Base-by-base conservation (phyloP, 2,888 invertebrate species). In the Augiades crinisus region DNA sequence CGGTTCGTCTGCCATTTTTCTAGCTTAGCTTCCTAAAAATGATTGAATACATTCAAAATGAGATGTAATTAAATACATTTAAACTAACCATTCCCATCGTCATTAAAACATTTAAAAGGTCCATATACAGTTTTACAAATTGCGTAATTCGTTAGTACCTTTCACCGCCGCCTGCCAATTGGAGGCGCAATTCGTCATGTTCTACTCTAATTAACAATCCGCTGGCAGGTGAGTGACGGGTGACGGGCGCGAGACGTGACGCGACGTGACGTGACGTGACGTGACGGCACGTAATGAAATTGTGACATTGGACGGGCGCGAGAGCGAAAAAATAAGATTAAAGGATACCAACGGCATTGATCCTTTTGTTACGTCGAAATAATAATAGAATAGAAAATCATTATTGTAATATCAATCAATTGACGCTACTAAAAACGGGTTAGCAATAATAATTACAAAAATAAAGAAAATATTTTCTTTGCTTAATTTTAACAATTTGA, bases 141-240 rank as follows among this genome's bases (percentile, higher is more conserved):
- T 31, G 33, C 33, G 21, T 31, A 44, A 44, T 44, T 27, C 31
- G 5, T 43, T 43, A 30, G 30, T 22, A 43, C 37, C 49, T 37
- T 55, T 59, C 47, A 41, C 21, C 19, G 45, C 53, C 59, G 36
- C 24, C 36, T 30, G 43, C 31, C 41, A 41, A 36, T 24, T 24
- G 6, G 8, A 19, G 33, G 19, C 41, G 54, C 49, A 54, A 49
- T 57, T 55, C 54, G 68, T 72, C 72, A 73, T 66, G 75, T 76
- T 76, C 78, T 80, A 75, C 72, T 78, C 83, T 86, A 84, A 87
- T 88, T 86, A 88, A 84, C 81, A 70, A 77, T 78, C 73, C 77
- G 68, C 65, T 80, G 82, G 74, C 82, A 82, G 81, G 78, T 81
- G 75, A 80, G 64, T 59, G 71, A 70, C 69, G 51, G 61, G 31